Conservation (phyloP, 2,888 invertebrate genomes). For the Apantesis nais region DNA sequence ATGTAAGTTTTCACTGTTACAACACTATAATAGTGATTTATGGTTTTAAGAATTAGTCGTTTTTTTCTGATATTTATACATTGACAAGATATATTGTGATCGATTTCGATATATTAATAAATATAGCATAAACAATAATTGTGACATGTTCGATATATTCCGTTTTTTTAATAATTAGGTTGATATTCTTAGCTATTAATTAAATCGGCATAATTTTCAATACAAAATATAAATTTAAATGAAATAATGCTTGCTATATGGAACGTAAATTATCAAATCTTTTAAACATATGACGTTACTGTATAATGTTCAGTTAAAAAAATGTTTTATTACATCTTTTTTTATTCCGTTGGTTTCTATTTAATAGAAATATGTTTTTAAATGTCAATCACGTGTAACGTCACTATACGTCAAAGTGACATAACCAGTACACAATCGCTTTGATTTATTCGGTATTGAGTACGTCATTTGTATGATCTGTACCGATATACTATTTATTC, state of each 20-base stretch:
- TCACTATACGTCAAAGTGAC: constrained; percentile 22
- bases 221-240: not conserved
- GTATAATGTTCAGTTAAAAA: no score
- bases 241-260: not conserved
- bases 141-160: not conserved
- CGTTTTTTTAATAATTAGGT: not conserved
- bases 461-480: constrained; percentile 32
- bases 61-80: not conserved
- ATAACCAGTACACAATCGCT: constrained; percentile 25
- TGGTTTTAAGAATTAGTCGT: not conserved
- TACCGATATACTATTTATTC: constrained; percentile 31
- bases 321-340: not conserved
- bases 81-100: not conserved
- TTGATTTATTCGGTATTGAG: constrained; percentile 20
- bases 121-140: not conserved
- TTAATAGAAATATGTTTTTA: not conserved
- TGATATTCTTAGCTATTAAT: not conserved
- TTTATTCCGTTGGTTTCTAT: not conserved
- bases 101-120: not conserved
- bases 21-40: not conserved
- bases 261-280: no score
- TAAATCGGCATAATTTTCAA: not conserved
- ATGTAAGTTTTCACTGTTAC: not conserved
- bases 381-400: not conserved
- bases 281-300: no score